These are phyloP conservation scores for Pseudorectes ferrugineus DNA, from an alignment of 2,113 vertebrate genomes.

Conservation along the genomic window DNA sequence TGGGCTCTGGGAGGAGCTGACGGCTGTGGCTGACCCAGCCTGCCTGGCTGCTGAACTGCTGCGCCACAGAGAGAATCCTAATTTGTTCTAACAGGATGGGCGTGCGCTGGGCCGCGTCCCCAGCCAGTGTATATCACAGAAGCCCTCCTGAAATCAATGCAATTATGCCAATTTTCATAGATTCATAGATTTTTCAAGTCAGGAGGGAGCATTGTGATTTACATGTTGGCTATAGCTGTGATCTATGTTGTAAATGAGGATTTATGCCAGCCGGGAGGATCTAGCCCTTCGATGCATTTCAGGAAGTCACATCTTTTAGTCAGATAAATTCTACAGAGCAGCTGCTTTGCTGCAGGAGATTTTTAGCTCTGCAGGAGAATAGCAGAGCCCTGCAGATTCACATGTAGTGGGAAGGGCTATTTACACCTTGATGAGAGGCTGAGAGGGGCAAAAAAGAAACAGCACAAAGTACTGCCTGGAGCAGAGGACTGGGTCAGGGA, in stretches of 20 bases:
- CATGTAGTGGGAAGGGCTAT: neutral
- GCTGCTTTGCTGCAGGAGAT: neutral
- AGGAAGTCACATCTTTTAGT: neutral
- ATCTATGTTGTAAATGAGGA: conserved; percentile 43
- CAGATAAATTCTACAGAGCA: neutral
- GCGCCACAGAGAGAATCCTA: neutral
- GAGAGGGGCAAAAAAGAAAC: neutral
- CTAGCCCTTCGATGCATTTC: neutral
- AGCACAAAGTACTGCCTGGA: neutral
- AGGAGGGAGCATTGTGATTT: conserved; percentile 51
- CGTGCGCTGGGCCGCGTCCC: neutral
- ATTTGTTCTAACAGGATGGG: conserved; percentile 55
- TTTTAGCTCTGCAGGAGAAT: neutral
- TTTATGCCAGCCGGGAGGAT: conserved; percentile 6
- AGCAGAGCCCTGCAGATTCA: neutral
- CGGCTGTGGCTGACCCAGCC: neutral
- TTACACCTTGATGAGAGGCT: neutral
- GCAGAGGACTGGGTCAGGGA: neutral
- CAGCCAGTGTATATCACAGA: neutral
- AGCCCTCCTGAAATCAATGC: conserved; percentile 49
- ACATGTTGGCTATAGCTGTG: conserved; percentile 35
- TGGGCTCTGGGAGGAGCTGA: neutral
- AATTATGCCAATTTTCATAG: conserved; percentile 56
- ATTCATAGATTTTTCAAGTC: conserved; percentile 45
- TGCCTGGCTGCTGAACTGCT: neutral